These are phyloP conservation scores for Porites divaricata DNA, from an alignment of 92 coral and sea anemone genomes.

Conservation along the genomic window DNA sequence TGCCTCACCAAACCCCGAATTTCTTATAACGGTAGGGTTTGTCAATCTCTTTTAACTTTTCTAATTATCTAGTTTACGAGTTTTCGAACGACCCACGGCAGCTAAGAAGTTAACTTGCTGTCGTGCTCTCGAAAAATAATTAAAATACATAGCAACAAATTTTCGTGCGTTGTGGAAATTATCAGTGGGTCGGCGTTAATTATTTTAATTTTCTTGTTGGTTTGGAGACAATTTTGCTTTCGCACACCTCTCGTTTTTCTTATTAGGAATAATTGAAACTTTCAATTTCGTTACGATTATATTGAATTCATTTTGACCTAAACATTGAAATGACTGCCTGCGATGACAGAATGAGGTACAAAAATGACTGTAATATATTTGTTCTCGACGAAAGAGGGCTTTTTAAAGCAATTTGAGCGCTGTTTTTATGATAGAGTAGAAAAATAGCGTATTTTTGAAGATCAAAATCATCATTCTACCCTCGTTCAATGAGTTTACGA, in stretches of 20 bases:
- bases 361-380: too few relatives aligned
- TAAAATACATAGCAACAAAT: neutral
- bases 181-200: neutral
- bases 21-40: conserved; percentile 89
- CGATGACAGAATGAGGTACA: too few relatives aligned
- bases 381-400: too few relatives aligned
- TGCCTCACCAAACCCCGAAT: conserved; percentile 99
- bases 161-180: neutral
- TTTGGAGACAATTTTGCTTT: neutral
- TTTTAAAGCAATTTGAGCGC: too few relatives aligned
- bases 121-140: too few relatives aligned
- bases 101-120: neutral
- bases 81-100: neutral
- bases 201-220: neutral
- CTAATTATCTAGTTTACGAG: conserved; percentile 7
- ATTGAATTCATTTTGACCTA: too few relatives aligned
- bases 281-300: too few relatives aligned
- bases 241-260: neutral
- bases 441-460: too few relatives aligned
- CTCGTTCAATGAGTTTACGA: too few relatives aligned
- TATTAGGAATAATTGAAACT: neutral
- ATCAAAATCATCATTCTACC: too few relatives aligned
- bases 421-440: too few relatives aligned
- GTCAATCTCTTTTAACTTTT: neutral
- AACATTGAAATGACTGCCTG: too few relatives aligned